A percentile compares a stretch with the other conserved stretches of the same genome.
These are phyloP conservation scores for Noctilio leporinus DNA, from an alignment of 2,113 vertebrate genomes.

Conservation along the genomic window DNA sequence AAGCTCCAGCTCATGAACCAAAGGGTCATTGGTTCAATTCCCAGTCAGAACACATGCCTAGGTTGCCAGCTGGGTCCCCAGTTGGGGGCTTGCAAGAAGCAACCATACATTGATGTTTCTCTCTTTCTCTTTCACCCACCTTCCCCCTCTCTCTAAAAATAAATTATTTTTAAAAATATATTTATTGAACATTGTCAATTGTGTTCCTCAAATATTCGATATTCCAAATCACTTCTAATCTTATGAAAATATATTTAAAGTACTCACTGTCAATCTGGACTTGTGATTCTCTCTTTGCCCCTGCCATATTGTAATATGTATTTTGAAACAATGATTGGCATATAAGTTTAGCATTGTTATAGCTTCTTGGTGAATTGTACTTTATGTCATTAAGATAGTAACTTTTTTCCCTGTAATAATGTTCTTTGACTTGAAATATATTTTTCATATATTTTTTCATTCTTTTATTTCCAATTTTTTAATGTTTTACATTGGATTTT, in stretches of 20 bases:
- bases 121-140: too few relatives aligned
- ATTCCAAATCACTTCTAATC: background rate
- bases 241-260: background rate
- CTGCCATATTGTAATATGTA: background rate
- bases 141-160: too few relatives aligned
- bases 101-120: too few relatives aligned
- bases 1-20: too few relatives aligned
- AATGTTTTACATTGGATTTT: background rate
- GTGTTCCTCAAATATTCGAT: background rate
- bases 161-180: too few relatives aligned
- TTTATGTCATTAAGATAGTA: background rate
- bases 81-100: too few relatives aligned
- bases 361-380: background rate
- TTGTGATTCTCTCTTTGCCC: background rate
- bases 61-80: too few relatives aligned
- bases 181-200: background rate
- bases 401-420: background rate
- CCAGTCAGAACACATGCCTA: too few relatives aligned
- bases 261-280: background rate
- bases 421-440: background rate
- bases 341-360: background rate
- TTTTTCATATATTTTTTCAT: background rate
- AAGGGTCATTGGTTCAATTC: too few relatives aligned
- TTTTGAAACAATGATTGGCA: background rate
- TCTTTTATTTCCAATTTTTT: background rate